Evolutionary conservation across 1,140 invertebrate genomes (phyloP), one percentile per base, ranked within the genome.

Genomic region (Panagrolaimus sp.): DNA sequence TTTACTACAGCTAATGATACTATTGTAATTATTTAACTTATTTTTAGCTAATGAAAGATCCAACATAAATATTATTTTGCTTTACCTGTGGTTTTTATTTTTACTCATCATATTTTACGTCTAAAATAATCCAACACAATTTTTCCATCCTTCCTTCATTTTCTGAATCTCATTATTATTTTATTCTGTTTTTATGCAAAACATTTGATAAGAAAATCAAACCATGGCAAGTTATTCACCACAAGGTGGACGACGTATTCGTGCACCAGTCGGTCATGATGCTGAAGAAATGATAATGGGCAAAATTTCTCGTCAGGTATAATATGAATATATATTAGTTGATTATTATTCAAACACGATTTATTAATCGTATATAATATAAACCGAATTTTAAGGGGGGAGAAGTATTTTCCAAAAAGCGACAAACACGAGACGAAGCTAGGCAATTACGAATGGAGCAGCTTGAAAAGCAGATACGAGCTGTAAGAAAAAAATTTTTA

Each of bases 381-480:
- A 76, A 91, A 91, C 51, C 5, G 8, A 57, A 57, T 11, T 57
- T 57, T 57, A 27, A 57, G 51, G 51, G 51, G 9, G 51, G 51
- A 11, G 51, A 57, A 57, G 51, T 57, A 11, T 57, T 57, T 27
- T 57, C 51, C 9, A 93, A 93, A 43, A 88, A 92, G 80, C 86
- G 93, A 69, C 91, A 93, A 78, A 93, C 93, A 1, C 77, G 87
- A 61, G 93, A 92, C 3, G 93, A 97, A 85, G 94, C 94, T 43
- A 87, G 94, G 65, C 93, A 96, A 85, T 94, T 96, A 75, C 89
- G 94, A 77, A 93, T 96, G 90, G 87, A 90, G 71, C 93, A 96
- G 85, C 86, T 97, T 71, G 94, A 97, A 85, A 88, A 91, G 63
- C 93, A 94, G 83, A 93, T 96, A 80, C 90, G 91, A 78, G 92